A percentile compares a stretch with the other conserved stretches of the same genome.
Evolutionary conservation across 2,113 vertebrate genomes (phyloP).

Genomic region (Clinocottus analis): DNA sequence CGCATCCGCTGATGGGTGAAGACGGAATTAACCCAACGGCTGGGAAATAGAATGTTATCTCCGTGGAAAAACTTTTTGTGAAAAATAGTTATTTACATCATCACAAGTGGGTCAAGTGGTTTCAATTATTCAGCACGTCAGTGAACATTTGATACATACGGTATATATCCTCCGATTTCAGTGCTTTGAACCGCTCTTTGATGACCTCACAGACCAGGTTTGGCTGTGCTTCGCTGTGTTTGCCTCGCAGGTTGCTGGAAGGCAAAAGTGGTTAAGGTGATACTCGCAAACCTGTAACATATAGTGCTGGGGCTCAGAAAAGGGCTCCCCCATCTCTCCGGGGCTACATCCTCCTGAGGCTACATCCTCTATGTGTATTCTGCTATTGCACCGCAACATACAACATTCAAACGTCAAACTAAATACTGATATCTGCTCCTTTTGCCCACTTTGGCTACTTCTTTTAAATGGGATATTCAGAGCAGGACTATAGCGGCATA

Average conservation of each 20-base stretch:
- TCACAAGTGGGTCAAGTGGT: conserved; percentile 9
- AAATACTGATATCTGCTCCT: neutral
- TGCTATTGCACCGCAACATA: neutral
- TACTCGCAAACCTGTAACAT: conserved; percentile 12
- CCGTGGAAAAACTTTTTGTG: neutral
- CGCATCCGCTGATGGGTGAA: conserved; percentile 1
- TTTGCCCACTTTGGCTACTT: neutral
- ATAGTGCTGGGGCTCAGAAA: neutral
- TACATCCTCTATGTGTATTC: neutral
- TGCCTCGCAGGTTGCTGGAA: conserved; percentile 23
- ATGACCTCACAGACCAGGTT: neutral
- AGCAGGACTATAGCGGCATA: neutral
- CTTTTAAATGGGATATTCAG: neutral
- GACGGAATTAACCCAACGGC: conserved; percentile 31
- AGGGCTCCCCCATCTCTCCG: neutral
- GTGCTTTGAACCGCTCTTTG: conserved; percentile 2
- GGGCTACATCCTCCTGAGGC: conserved; percentile 7
- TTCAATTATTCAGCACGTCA: conserved; percentile 1
- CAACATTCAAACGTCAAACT: neutral
- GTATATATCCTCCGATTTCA: neutral
- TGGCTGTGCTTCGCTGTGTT: conserved; percentile 6
- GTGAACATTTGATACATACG: conserved; percentile 22
- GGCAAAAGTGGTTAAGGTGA: conserved; percentile 5
- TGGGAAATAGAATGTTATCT: conserved; percentile 24
- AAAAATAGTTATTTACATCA: conserved; percentile 1